These are phyloP conservation scores for Lycophotia porphyrea DNA, from an alignment of 2,888 invertebrate genomes.

Conservation along the genomic window DNA sequence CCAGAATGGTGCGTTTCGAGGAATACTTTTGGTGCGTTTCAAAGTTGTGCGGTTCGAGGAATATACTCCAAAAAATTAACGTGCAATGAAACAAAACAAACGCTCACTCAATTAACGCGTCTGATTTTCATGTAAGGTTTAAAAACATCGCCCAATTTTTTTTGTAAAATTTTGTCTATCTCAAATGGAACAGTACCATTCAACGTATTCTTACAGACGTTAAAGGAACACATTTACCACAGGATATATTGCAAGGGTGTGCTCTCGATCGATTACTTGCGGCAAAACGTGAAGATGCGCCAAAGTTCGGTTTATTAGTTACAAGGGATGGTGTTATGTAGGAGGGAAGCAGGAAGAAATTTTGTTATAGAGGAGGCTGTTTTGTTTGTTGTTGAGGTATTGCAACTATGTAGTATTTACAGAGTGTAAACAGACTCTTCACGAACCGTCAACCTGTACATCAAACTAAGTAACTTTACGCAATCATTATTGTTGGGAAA, in stretches of 20 bases:
- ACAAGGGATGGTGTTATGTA: neutral
- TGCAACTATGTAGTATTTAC: neutral
- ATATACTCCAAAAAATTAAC: too few relatives aligned
- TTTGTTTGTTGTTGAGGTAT: neutral
- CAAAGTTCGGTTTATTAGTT: conserved; percentile 57
- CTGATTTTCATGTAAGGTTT: too few relatives aligned
- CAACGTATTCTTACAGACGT: neutral
- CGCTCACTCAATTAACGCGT: too few relatives aligned
- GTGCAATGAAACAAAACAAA: too few relatives aligned
- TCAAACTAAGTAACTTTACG: too few relatives aligned
- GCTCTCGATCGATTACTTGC: conserved; percentile 50
- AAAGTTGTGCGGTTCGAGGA: too few relatives aligned
- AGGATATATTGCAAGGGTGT: conserved; percentile 50
- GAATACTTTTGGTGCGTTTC: too few relatives aligned
- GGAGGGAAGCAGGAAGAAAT: conserved; percentile 2
- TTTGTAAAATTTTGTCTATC: neutral
- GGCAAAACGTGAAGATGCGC: conserved; percentile 57
- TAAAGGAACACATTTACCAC: conserved; percentile 25
- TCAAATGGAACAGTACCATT: neutral
- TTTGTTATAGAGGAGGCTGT: neutral
- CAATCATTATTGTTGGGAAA: too few relatives aligned
- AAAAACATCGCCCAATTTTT: too few relatives aligned
- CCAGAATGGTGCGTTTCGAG: too few relatives aligned
- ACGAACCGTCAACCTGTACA: too few relatives aligned
- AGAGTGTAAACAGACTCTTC: too few relatives aligned